A percentile compares a stretch with the other conserved stretches of the same genome.
These are phyloP conservation scores for Pterostichus niger DNA, from an alignment of 2,888 invertebrate species.

Conservation along the genomic window DNA sequence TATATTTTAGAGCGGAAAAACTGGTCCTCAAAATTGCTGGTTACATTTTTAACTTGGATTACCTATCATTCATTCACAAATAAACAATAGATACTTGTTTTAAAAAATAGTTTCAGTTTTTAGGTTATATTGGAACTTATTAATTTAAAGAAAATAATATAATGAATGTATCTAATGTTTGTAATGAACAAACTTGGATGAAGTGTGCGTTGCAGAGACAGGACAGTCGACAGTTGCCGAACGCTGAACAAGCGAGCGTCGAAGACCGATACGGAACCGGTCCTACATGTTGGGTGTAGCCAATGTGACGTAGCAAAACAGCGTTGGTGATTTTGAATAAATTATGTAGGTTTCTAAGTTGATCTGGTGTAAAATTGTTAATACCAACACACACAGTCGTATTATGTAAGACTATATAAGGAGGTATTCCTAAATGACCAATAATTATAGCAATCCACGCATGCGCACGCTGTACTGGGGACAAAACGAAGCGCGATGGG, in stretches of 20 bases:
- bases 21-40: too few species aligned
- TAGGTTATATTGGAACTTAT: too few species aligned
- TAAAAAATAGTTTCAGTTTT: too few species aligned
- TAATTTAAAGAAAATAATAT: too few species aligned
- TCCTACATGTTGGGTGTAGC: constrained; percentile 55
- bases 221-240: neutral
- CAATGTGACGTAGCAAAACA: constrained; percentile 70
- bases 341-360: constrained; percentile 71
- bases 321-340: constrained; percentile 72
- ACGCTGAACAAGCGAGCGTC: too few species aligned
- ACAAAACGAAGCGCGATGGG: constrained; percentile 37
- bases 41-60: too few species aligned
- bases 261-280: constrained; percentile 45
- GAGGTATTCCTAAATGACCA: constrained; percentile 70
- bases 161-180: neutral
- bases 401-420: constrained; percentile 71
- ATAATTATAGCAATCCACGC: constrained; percentile 69
- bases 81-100: too few species aligned
- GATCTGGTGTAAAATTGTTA: constrained; percentile 69
- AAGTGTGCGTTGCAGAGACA: neutral
- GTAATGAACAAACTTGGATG: neutral
- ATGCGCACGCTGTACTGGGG: too few species aligned
- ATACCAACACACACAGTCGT: constrained; percentile 49
- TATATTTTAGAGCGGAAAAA: too few species aligned
- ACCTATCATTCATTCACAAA: too few species aligned